phyloP scores from a whole-genome alignment of 2,797 vertebrate genomes.

The Harpagifer antarcticus region DNA sequence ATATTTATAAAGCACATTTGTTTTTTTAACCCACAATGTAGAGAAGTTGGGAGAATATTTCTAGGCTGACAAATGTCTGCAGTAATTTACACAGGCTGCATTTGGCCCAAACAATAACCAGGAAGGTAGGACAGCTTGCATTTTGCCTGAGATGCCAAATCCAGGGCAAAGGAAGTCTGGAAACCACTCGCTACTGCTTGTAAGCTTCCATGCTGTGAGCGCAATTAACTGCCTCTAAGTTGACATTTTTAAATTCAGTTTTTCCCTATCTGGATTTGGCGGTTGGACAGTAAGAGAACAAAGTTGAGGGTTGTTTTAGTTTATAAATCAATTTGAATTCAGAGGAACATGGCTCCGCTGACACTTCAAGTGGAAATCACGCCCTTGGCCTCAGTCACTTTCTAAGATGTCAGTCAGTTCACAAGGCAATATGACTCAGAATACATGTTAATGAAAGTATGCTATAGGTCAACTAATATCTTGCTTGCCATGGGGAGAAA shows the following conservation, averaged over 20 bases:
- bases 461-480: slow-evolving; percentile 3
- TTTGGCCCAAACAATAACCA: neutral
- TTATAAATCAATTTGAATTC: neutral
- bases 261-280: neutral
- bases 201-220: neutral
- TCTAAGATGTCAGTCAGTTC: slow-evolving; percentile 10
- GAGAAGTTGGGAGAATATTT: neutral
- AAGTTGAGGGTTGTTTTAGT: neutral
- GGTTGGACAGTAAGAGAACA: neutral
- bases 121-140: neutral
- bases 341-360: neutral
- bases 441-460: slow-evolving; percentile 11
- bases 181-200: neutral
- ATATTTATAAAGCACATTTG: neutral
- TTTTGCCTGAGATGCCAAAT: neutral
- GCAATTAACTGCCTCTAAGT: neutral
- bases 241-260: neutral
- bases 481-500: slow-evolving; percentile 8
- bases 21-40: neutral
- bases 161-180: neutral
- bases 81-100: neutral
- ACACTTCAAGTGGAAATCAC: neutral
- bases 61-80: neutral
- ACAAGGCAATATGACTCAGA: slow-evolving; percentile 4
- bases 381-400: neutral